These are phyloP conservation scores for Lepidothrix coronata DNA, from an alignment of 2,113 vertebrate species.

Conservation along the genomic window DNA sequence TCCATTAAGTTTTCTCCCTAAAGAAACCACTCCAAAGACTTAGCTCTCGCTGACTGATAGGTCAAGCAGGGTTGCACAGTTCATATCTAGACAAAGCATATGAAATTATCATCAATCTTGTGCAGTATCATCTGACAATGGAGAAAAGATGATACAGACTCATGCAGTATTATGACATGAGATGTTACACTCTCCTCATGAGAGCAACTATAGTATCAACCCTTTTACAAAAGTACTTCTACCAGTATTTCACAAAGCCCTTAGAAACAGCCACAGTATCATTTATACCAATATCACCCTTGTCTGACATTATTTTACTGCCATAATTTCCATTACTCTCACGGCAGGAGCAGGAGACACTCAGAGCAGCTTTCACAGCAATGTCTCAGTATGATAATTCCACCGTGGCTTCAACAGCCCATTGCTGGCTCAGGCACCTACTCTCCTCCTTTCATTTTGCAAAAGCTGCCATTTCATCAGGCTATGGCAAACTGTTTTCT, in stretches of 20 bases:
- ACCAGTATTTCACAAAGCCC: background rate
- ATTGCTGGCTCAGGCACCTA: background rate
- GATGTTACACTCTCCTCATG: background rate
- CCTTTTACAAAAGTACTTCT: background rate
- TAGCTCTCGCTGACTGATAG: background rate
- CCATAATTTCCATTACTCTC: background rate
- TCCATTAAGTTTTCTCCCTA: background rate
- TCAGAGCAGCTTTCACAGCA: background rate
- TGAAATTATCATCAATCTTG: background rate
- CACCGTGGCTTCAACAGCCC: background rate
- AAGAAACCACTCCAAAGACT: background rate
- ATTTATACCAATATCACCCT: background rate
- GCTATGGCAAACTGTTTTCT: background rate
- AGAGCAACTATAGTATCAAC: background rate
- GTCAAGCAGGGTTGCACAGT: background rate
- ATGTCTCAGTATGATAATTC: background rate
- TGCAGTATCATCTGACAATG: background rate
- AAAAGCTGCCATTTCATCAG: background rate
- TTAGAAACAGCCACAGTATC: background rate
- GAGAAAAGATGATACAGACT: background rate
- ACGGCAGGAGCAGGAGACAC: background rate
- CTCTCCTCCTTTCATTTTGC: background rate
- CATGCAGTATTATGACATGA: background rate
- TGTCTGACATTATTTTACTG: background rate
- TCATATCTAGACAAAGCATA: background rate